These are phyloP conservation scores for Nothocercus julius DNA, from an alignment of 2,113 vertebrate species.

Conservation along the genomic window DNA sequence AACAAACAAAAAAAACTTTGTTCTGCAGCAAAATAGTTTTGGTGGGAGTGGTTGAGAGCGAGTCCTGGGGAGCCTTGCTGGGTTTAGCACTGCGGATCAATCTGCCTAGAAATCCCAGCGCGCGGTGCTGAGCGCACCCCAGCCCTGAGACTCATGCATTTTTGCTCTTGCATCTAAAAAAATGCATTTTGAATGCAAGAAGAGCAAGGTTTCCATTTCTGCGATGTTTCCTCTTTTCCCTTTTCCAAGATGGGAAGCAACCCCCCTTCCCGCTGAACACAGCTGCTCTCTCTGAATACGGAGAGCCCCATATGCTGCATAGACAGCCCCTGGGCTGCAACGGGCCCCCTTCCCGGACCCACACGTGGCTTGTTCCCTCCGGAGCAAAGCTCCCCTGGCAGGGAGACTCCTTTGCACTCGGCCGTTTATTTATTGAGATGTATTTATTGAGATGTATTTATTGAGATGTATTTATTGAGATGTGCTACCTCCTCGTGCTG, in stretches of 20 bases:
- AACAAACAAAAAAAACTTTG: neutral
- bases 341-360: no score
- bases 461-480: neutral
- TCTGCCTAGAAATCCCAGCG: neutral
- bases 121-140: neutral
- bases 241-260: no score
- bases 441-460: neutral
- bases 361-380: no score
- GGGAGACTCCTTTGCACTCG: no score
- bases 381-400: no score
- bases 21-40: neutral
- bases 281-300: neutral
- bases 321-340: neutral
- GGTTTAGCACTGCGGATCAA: neutral
- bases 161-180: neutral
- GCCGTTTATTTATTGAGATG: no score
- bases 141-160: neutral
- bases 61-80: neutral
- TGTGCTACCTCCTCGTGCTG: neutral
- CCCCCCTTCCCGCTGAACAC: no score
- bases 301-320: slow-evolving; percentile 7
- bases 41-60: neutral
- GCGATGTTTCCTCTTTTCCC: neutral
- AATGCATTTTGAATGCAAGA: neutral
- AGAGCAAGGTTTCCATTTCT: neutral